A percentile compares a stretch with the other conserved stretches of the same genome.
phyloP scores from a whole-genome alignment of 2,113 vertebrate species.

The Stegastes partitus region DNA sequence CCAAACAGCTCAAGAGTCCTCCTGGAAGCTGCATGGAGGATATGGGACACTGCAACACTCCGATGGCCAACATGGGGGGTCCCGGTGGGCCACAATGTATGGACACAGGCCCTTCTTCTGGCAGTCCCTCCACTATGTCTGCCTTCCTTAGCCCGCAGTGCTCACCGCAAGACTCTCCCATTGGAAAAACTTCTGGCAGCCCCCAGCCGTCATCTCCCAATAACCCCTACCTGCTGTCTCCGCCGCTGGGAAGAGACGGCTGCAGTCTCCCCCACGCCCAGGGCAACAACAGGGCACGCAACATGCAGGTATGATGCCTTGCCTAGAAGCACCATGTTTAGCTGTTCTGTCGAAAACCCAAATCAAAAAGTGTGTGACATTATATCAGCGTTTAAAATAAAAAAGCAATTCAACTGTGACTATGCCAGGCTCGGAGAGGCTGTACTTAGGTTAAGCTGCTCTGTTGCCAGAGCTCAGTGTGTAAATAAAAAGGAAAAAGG shows the following conservation, averaged over 20 bases:
- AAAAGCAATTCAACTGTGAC: too few species aligned
- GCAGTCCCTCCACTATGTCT: conserved; percentile 85
- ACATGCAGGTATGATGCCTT: conserved; percentile 84
- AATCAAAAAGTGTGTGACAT: too few species aligned
- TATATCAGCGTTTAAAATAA: too few species aligned
- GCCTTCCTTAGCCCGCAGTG: conserved; percentile 96
- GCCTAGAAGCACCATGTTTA: too few species aligned
- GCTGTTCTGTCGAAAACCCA: too few species aligned
- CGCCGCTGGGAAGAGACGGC: conserved; percentile 83
- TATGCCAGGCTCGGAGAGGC: too few species aligned
- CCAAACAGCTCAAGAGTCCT: conserved; percentile 84
- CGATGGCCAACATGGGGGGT: conserved; percentile 76
- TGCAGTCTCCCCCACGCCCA: conserved; percentile 82
- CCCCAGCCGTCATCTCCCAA: conserved; percentile 93
- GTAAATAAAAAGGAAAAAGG: too few species aligned
- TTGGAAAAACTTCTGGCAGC: conserved; percentile 86
- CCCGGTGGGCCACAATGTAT: conserved; percentile 81
- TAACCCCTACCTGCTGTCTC: conserved; percentile 89
- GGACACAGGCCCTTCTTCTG: conserved; percentile 80
- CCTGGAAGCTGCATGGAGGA: conserved; percentile 81
- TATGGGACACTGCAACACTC: conserved; percentile 81
- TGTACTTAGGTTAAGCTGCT: too few species aligned
- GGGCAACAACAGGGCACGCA: conserved; percentile 81
- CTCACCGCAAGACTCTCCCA: conserved; percentile 93
- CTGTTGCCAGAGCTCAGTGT: too few species aligned